These are phyloP conservation scores for Tympanuchus pallidicinctus DNA, from an alignment of 2,113 vertebrate species.

Conservation along the genomic window DNA sequence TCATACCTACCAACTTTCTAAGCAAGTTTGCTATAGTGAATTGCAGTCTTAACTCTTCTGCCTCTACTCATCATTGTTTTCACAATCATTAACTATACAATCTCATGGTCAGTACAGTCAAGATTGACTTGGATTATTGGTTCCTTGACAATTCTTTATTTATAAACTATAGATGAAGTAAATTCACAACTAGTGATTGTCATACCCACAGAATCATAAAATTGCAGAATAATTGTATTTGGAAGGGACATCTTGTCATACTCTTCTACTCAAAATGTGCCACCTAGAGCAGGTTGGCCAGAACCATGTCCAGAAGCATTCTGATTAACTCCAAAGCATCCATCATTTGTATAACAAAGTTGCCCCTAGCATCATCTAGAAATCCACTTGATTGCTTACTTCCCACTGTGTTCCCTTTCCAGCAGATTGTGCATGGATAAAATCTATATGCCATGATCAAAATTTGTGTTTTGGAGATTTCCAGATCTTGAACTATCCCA, in stretches of 20 bases:
- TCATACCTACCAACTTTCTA: not conserved
- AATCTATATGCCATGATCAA: not conserved
- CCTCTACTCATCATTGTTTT: not conserved
- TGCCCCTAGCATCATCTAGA: not conserved
- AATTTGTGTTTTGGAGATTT: no score
- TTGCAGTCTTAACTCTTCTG: not conserved
- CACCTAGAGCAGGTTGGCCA: not conserved
- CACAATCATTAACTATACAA: not conserved
- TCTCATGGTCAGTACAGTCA: not conserved
- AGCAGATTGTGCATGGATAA: not conserved
- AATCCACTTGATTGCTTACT: not conserved
- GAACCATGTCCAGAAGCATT: not conserved
- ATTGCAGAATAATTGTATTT: not conserved
- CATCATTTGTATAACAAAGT: not conserved
- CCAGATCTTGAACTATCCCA: not conserved
- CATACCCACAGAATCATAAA: not conserved
- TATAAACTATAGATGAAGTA: not conserved
- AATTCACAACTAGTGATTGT: no score
- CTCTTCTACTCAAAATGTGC: not conserved
- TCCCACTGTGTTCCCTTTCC: not conserved
- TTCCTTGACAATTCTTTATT: not conserved
- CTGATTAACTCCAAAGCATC: not conserved
- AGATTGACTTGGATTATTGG: not conserved
- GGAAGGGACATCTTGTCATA: not conserved
- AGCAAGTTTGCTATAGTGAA: not conserved